Evolutionary conservation across 2,797 vertebrate genomes (phyloP), one percentile per base, ranked within the genome.

Genomic region (Mallotus villosus): DNA sequence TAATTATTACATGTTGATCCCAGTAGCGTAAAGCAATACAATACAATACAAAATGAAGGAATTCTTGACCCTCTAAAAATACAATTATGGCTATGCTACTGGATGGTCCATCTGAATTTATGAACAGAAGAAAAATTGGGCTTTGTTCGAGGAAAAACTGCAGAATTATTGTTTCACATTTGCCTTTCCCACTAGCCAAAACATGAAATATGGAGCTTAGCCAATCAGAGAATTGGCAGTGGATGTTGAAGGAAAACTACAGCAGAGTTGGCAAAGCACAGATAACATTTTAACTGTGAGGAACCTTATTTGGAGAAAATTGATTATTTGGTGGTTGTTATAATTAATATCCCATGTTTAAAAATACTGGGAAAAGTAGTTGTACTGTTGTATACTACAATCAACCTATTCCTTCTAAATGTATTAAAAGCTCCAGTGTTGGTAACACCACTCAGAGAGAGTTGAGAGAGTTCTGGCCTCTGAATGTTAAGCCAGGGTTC

Each of bases 401-500:
- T 59, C 5, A 41, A 46, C 29, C 27, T 3, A 9, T 67, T 9
- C 9, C 17, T 61, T 61, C 60, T 17, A 62, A 25, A 27, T 19
- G 25, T 29, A 60, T 29, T 46, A 19, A 46, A 14, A 2, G 9
- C 1, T 34, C n/a, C n/a, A 19, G 29, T 37, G 17, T 63, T 74
- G 22, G 21, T 41, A 14, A 19, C 25, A 46, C 9, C 25, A 19
- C 22, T 51, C 17, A 1, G 24, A 9, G 27, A 49, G 29, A 53
- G 19, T 19, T 24, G 9, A 16, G 76, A 63, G 55, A 71, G 53
- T 60, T 86, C 34, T 81, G 89, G 90, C 87, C 82, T 77, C 69
- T 37, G 63, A 37, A 17, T 6, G 37, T 55, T 67, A 41, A 63
- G 68, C 79, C 67, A 25, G 19, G 49, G 58, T 67, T 51, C 68